Conservation (phyloP, 1,140 invertebrate species). For the Drosophila erecta region DNA sequence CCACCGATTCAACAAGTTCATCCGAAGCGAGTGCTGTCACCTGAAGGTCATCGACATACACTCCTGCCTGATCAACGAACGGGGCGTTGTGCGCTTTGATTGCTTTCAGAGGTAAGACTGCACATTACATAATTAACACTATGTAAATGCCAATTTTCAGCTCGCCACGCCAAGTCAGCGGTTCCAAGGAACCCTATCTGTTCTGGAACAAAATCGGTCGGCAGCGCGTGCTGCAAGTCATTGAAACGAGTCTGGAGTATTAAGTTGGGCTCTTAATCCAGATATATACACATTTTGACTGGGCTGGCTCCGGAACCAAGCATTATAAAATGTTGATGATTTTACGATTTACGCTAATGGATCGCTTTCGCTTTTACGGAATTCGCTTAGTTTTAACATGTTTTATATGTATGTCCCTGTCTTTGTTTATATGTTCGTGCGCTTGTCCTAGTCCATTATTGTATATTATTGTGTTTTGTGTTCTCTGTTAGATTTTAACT, state of each 20-base stretch:
- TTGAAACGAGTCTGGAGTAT: slow-evolving; percentile 77
- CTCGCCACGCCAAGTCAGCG: slow-evolving; percentile 70
- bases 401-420: slow-evolving; percentile 59
- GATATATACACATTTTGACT: background rate
- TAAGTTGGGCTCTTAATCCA: slow-evolving; percentile 1
- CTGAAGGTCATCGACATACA: slow-evolving; percentile 78
- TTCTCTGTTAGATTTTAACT: slow-evolving; percentile 44
- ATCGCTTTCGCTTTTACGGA: slow-evolving; percentile 58
- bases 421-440: slow-evolving; percentile 44
- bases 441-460: slow-evolving; percentile 42
- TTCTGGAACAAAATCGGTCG: slow-evolving; percentile 84
- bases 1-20: slow-evolving; percentile 74
- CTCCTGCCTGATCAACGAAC: slow-evolving; percentile 73
- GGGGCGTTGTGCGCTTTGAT: slow-evolving; percentile 67
- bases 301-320: slow-evolving; percentile 55
- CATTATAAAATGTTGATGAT: slow-evolving; percentile 15
- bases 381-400: slow-evolving; percentile 64
- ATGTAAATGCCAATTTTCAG: slow-evolving; percentile 48
- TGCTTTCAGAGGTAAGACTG: slow-evolving; percentile 77
- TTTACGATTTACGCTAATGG: slow-evolving; percentile 57
- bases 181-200: slow-evolving; percentile 69
- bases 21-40: slow-evolving; percentile 60
- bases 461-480: slow-evolving; percentile 51
- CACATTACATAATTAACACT: no score
- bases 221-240: slow-evolving; percentile 78